Evolutionary conservation across 2,113 vertebrate species (phyloP).

Genomic region (Morone saxatilis): DNA sequence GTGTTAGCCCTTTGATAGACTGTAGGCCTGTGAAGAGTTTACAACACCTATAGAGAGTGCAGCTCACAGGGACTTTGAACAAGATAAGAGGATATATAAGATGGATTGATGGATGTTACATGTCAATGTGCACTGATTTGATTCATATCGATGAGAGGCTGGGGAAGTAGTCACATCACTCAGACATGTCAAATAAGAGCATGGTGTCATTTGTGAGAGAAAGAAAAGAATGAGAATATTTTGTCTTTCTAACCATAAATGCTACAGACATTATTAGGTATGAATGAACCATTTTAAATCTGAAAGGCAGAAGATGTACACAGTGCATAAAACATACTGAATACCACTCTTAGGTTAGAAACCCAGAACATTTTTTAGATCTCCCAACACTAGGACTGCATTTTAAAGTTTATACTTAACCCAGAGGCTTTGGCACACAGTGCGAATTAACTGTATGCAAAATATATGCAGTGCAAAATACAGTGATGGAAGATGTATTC

Average conservation of each 20-base stretch:
- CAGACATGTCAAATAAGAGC: constrained; percentile 26
- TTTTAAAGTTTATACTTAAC: constrained; percentile 5
- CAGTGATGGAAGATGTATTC: neutral
- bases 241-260: neutral
- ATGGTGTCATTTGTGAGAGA: neutral
- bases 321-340: neutral
- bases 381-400: neutral
- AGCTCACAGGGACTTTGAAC: neutral
- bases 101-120: constrained; percentile 31
- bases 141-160: constrained; percentile 24
- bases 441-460: neutral
- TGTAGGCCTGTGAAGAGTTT: constrained; percentile 14
- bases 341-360: neutral
- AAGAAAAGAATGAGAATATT: neutral
- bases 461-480: neutral
- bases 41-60: neutral
- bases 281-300: neutral
- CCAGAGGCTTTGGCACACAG: neutral
- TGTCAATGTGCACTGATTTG: constrained; percentile 47
- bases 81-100: constrained; percentile 5
- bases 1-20: constrained; percentile 26
- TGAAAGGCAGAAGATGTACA: neutral
- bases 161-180: constrained; percentile 15
- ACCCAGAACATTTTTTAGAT: neutral
- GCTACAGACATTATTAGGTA: neutral